Evolutionary conservation across 2,113 vertebrate species (phyloP).

Genomic region (Cyanoramphus novaezelandiae): DNA sequence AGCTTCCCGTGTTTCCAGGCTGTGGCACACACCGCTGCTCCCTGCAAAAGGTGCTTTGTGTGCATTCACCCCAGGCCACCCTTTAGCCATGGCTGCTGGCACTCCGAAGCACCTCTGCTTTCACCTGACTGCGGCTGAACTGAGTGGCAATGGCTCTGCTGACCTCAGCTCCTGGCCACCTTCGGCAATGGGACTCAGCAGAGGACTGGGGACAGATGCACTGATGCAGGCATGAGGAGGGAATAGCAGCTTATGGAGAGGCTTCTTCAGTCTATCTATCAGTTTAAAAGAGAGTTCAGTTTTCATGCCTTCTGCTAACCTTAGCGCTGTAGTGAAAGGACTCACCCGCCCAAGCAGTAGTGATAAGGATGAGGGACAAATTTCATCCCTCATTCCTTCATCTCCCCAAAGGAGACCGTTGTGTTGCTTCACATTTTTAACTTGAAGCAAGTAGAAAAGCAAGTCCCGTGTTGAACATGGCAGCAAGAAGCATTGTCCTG

Average conservation of each 20-base stretch:
- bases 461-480: neutral
- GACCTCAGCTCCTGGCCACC: fast-evolving
- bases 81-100: neutral
- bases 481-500: neutral
- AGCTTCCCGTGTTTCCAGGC: neutral
- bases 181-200: neutral
- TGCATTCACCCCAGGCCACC: fast-evolving
- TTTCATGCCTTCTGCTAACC: neutral
- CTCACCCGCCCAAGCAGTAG: neutral
- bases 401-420: neutral
- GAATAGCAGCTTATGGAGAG: neutral
- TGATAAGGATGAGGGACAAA: neutral
- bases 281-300: neutral
- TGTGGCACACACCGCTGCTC: neutral
- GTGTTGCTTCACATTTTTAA: neutral
- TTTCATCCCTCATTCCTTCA: neutral
- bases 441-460: neutral
- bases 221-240: neutral
- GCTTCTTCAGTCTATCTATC: neutral
- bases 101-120: neutral
- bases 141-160: neutral
- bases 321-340: neutral
- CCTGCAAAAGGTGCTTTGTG: neutral
- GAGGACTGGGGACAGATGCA: neutral
- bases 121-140: fast-evolving